Percentiles rank a stretch among this genome's conserved stretches.
Conservation (phyloP, 2,888 invertebrate genomes). For the Trachelus troglodyta region DNA sequence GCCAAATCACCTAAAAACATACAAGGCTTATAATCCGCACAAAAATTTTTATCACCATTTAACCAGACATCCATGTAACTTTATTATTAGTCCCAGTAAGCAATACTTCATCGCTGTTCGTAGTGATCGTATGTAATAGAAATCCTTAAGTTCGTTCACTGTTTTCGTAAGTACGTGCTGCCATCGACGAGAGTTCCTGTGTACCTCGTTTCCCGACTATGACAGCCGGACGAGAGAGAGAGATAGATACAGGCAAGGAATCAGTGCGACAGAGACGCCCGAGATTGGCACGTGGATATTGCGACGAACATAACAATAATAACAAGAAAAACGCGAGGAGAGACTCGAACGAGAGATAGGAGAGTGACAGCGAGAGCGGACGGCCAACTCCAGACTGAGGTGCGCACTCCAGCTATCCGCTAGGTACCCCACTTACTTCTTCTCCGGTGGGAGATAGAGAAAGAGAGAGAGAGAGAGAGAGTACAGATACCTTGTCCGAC, state of each 20-base stretch:
- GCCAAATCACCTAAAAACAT: background rate
- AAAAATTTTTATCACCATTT: background rate
- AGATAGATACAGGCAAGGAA: background rate
- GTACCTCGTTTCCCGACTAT: background rate
- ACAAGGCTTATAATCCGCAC: background rate
- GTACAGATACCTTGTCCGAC: background rate
- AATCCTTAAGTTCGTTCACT: background rate
- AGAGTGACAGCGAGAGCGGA: slow-evolving; percentile 38
- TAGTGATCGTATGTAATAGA: background rate
- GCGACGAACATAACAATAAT: background rate
- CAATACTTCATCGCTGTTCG: background rate
- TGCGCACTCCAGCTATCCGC: slow-evolving; percentile 16
- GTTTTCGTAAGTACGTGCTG: background rate
- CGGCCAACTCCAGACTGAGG: slow-evolving; percentile 50
- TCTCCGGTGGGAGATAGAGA: background rate
- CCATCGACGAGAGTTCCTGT: background rate
- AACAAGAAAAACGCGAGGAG: background rate
- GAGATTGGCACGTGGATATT: background rate
- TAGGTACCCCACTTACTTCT: background rate
- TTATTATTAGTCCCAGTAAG: background rate
- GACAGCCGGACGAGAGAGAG: background rate
- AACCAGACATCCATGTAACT: background rate
- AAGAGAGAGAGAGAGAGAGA: slow-evolving; percentile 5
- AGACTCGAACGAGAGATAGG: slow-evolving; percentile 10
- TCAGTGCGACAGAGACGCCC: background rate